Conservation (phyloP, 2,888 invertebrate genomes). For the Aphodius sticticus region DNA sequence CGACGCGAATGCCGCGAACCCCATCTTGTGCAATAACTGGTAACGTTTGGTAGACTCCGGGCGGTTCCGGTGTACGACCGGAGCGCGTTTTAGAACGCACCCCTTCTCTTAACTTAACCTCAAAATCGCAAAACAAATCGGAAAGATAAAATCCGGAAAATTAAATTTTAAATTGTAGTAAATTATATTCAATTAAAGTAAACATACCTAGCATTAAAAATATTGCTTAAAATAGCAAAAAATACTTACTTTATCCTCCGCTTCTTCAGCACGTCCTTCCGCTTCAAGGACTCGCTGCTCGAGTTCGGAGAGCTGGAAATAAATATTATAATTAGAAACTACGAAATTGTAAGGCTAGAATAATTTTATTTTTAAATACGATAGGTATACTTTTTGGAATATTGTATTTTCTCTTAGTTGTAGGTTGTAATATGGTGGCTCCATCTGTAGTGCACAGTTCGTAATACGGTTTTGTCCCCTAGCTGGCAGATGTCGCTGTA, state of each 20-base stretch:
- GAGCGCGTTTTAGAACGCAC: neutral
- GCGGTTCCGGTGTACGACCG: neutral
- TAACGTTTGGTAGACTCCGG: constrained; percentile 30
- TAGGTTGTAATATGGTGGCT: neutral
- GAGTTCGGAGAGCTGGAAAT: constrained; percentile 90
- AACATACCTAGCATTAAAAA: too few relatives aligned
- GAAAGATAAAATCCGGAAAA: neutral
- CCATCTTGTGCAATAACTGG: constrained; percentile 27
- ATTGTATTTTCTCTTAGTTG: neutral
- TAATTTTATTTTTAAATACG: neutral
- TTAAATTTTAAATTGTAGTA: too few relatives aligned
- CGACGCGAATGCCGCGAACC: constrained; percentile 48
- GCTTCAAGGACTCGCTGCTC: constrained; percentile 93
- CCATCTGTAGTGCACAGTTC: constrained; percentile 4
- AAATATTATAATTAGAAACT: constrained; percentile 46
- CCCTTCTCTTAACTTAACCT: neutral
- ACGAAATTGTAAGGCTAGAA: neutral
- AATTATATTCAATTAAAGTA: too few relatives aligned
- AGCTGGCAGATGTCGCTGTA: neutral
- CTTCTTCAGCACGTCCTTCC: constrained; percentile 91
- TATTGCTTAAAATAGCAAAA: too few relatives aligned
- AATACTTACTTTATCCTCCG: constrained; percentile 88
- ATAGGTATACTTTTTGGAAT: neutral
- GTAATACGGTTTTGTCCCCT: neutral
- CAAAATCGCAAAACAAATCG: constrained; percentile 8